Percentiles rank a stretch among this genome's conserved stretches.
phyloP scores from a whole-genome alignment of 2,797 vertebrate species.

The Sphenopsis melanotis region DNA sequence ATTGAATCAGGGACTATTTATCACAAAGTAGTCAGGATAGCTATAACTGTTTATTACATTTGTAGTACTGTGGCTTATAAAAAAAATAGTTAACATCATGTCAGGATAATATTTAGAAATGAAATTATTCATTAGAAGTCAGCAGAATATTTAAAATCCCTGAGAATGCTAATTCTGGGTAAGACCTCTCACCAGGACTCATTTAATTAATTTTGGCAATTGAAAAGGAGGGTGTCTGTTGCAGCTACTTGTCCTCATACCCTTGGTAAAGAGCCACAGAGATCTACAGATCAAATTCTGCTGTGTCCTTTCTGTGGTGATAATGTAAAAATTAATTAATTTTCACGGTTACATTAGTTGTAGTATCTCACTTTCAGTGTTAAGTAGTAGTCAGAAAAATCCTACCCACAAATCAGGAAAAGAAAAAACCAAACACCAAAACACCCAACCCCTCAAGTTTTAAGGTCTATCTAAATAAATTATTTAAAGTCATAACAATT shows the following conservation, averaged over 20 bases:
- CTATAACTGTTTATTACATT: not conserved
- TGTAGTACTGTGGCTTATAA: not conserved
- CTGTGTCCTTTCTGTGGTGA: not conserved
- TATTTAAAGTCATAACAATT: not conserved
- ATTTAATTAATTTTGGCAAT: not conserved
- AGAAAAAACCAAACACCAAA: fast-evolving
- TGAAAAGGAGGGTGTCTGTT: not conserved
- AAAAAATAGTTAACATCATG: not conserved
- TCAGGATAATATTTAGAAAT: not conserved
- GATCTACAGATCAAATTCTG: not conserved
- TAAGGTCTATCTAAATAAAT: not conserved
- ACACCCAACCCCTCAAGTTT: not conserved
- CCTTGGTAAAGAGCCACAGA: not conserved
- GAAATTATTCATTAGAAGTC: not conserved
- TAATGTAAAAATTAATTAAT: not conserved
- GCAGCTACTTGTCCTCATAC: not conserved
- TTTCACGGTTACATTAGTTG: not conserved
- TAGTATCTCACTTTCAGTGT: not conserved
- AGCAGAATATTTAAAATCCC: not conserved
- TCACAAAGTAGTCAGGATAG: not conserved
- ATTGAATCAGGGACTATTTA: not conserved
- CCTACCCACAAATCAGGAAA: not conserved
- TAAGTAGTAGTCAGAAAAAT: not conserved
- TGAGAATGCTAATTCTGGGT: not conserved
- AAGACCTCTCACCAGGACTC: not conserved